Percentiles rank a stretch among this genome's conserved stretches.
Evolutionary conservation across 2,797 vertebrate genomes (phyloP).

Genomic region (Decapterus maruadsi): DNA sequence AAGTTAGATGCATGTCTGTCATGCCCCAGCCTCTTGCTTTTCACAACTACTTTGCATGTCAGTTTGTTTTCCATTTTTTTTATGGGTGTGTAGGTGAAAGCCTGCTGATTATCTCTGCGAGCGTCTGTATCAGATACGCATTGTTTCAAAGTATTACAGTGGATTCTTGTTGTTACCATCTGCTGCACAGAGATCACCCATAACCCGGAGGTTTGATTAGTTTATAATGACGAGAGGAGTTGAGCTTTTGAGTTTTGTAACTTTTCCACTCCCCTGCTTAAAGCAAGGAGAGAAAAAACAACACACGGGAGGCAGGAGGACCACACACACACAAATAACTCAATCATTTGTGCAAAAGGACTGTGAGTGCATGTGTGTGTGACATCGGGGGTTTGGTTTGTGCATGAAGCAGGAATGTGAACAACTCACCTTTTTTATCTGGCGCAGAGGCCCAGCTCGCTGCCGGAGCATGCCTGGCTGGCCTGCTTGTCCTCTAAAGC

Average conservation of each 20-base stretch:
- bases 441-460: conserved; percentile 74
- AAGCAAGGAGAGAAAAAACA: conserved; percentile 39
- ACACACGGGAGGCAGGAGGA: conserved; percentile 52
- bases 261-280: conserved; percentile 30
- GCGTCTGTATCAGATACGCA: conserved; percentile 13
- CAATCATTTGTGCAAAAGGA: conserved; percentile 64
- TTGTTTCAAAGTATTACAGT: neutral
- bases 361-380: conserved; percentile 43
- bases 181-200: neutral
- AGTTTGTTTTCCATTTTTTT: conserved; percentile 44
- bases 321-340: conserved; percentile 55
- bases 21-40: conserved; percentile 11
- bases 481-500: conserved; percentile 64
- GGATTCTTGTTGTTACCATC: conserved; percentile 11
- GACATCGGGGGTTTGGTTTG: conserved; percentile 83
- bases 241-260: conserved; percentile 28
- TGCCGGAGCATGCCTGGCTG: conserved; percentile 80
- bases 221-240: conserved; percentile 13
- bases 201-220: conserved; percentile 3
- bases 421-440: conserved; percentile 84
- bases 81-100: conserved; percentile 27
- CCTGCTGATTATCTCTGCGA: conserved; percentile 22
- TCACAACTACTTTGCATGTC: conserved; percentile 25
- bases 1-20: conserved; percentile 26
- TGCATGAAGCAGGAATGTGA: conserved; percentile 88